Conservation (phyloP, 2,113 vertebrate species). For the Motacilla tschutschensis region DNA sequence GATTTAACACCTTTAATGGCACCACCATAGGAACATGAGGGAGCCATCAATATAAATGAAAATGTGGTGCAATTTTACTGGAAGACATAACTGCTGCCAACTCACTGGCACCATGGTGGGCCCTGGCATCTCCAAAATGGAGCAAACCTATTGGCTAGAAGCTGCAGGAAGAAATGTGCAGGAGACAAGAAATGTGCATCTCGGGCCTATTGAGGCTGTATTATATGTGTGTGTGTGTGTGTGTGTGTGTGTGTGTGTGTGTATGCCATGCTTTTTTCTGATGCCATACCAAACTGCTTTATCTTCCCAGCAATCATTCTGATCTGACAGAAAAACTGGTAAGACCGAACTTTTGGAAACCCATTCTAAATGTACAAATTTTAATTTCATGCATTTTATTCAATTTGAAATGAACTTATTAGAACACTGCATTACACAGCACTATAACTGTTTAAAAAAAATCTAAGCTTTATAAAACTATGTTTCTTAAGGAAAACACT, state of each 20-base stretch:
- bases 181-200: not conserved
- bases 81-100: not conserved
- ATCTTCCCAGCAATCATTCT: not conserved
- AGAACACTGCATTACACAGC: not conserved
- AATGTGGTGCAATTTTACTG: not conserved
- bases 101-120: fast-evolving
- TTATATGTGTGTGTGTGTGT: not conserved
- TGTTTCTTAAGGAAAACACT: not conserved
- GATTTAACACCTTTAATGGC: not conserved
- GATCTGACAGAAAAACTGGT: not conserved
- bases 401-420: not conserved
- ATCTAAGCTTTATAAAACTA: not conserved
- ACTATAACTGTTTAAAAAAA: not conserved
- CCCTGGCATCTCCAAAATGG: not conserved
- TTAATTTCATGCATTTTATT: not conserved
- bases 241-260: not conserved
- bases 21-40: not conserved
- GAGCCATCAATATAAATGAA: not conserved
- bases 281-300: not conserved
- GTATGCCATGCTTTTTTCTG: not conserved
- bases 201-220: not conserved
- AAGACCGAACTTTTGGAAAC: not conserved
- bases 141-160: not conserved
- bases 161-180: not conserved
- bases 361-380: not conserved